Evolutionary conservation across 2,888 invertebrate genomes (phyloP), one percentile per base, ranked within the genome.

Genomic region (Pachycephus smyrnensis): DNA sequence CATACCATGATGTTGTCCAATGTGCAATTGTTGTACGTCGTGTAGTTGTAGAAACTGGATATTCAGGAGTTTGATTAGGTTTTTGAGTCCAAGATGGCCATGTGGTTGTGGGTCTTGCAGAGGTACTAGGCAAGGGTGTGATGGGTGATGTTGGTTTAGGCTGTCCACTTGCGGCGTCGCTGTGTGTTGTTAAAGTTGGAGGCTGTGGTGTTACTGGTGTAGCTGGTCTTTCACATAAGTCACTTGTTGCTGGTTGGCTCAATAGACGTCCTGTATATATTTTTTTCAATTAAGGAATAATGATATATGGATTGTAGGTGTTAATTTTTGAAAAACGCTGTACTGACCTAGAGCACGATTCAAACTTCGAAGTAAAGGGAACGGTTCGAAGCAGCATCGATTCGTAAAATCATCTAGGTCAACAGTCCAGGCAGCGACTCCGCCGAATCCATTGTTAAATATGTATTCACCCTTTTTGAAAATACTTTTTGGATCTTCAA

Each of bases 361-460:
- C 3, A 98, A 94, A 1, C 96, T 95, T 71, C 95, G 94, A 15
- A 98, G 92, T 73, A 98, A 91, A 0, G 97, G 97, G 84, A 95
- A 97, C 0, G 96, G 92, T 88, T 97, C 97, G 6, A 92, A 92
- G 88, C 98, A 97, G 90, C 98, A 98, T 1, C 94, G 93, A 91
- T 98, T 98, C 83, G 94, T 94, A 89, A 96, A 97, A 90, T 98
- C 98, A 85, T 98, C 97, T 84, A 98, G 90, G 89, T 98, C 98
- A 3, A 97, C 93, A 0, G 97, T 97, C 97, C 97, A 98, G 0
- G 97, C 96, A 73, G 96, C 95, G 12, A 96, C 95, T 6, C 98
- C 98, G 0, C 96, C 97, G 80, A 96, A 94, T 0, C 95, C 95
- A 88, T 94, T 94, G 9, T 93, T 92, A 80, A 94, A 92, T 0